These are phyloP conservation scores for Miopithecus talapoin DNA, from an alignment of 2,797 vertebrate species.

Conservation along the genomic window DNA sequence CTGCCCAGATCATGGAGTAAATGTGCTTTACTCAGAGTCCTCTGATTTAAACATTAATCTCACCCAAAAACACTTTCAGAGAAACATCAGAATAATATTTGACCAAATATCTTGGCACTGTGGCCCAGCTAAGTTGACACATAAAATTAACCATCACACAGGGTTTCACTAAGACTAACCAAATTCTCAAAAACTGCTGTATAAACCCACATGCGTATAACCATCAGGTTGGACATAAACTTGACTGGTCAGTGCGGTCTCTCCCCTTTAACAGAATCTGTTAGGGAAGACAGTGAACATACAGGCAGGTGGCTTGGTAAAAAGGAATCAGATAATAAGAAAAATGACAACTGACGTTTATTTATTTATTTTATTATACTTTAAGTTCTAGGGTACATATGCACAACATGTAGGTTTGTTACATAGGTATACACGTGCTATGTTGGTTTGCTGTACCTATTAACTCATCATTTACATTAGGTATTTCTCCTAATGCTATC, in stretches of 20 bases:
- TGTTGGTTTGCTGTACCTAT: no score
- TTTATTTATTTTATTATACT: no score
- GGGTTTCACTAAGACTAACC: background rate
- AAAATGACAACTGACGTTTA: no score
- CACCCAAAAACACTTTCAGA: background rate
- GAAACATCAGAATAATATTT: background rate
- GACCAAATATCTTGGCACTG: background rate
- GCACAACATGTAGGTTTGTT: no score
- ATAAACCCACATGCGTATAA: background rate
- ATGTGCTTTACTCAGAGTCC: background rate
- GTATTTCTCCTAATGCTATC: no score
- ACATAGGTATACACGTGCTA: no score
- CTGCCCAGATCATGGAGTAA: background rate
- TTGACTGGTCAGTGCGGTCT: background rate
- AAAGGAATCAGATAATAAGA: background rate
- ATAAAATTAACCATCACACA: background rate
- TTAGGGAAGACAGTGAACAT: background rate
- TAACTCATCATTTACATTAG: no score
- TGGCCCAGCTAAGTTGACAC: background rate
- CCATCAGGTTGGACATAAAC: background rate
- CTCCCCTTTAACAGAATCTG: background rate
- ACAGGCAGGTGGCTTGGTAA: background rate
- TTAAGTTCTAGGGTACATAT: no score
- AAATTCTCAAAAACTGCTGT: background rate
- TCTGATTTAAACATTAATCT: background rate